These are phyloP conservation scores for Mesorhabditis sp. DNA, from an alignment of 2,888 invertebrate genomes.

Conservation along the genomic window DNA sequence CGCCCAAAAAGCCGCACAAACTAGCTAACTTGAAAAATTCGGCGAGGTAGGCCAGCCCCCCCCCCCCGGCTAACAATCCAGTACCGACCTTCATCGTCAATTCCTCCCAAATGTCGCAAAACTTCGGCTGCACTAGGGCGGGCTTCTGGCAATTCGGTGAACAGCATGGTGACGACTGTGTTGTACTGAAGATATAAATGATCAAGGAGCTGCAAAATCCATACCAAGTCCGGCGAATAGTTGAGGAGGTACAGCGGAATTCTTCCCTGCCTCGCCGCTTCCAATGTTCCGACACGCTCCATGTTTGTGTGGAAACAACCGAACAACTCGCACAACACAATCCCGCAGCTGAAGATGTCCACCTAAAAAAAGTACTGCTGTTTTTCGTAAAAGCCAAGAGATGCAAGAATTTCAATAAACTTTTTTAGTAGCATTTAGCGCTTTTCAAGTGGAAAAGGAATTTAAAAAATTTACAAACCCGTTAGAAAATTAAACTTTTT, in stretches of 20 bases:
- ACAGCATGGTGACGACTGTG: neutral
- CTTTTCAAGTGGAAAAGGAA: neutral
- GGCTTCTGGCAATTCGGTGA: neutral
- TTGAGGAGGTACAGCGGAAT: neutral
- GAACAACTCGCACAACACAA: neutral
- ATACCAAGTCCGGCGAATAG: neutral
- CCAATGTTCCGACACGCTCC: neutral
- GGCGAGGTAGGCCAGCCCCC: no score
- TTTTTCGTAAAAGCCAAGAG: neutral
- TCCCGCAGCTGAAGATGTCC: slow-evolving; percentile 1
- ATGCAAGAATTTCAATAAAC: no score
- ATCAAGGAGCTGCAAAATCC: neutral
- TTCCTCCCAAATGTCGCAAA: neutral
- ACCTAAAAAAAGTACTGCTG: neutral
- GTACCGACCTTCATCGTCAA: neutral
- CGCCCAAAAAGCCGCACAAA: no score
- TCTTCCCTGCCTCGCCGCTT: neutral
- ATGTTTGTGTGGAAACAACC: neutral
- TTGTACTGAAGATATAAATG: neutral
- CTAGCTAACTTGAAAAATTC: no score
- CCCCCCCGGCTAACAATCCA: no score
- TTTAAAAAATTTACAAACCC: neutral
- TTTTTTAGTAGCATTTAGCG: no score
- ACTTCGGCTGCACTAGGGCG: slow-evolving; percentile 1
- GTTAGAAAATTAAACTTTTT: neutral